Percentiles rank a stretch among this genome's conserved stretches.
These are phyloP conservation scores for Drosophila orena DNA, from an alignment of 1,140 invertebrate species.

Conservation along the genomic window DNA sequence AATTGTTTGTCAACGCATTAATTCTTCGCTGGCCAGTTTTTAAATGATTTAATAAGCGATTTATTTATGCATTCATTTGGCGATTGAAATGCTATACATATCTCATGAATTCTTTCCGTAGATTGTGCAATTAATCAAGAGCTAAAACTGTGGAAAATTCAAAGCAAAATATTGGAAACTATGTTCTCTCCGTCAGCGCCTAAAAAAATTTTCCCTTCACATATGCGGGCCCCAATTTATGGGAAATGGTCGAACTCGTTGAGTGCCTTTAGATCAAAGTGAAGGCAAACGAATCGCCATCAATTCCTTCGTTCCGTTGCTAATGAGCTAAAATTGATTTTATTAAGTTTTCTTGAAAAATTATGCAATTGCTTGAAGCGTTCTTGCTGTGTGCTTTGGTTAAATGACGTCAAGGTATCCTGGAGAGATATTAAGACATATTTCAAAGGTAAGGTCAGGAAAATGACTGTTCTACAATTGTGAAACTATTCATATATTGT, in stretches of 20 bases:
- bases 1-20: slow-evolving; percentile 74
- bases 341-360: slow-evolving; percentile 59
- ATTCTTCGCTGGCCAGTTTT: slow-evolving; percentile 46
- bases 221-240: slow-evolving; percentile 42
- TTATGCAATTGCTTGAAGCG: slow-evolving; percentile 6
- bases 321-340: slow-evolving; percentile 82
- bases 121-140: slow-evolving; percentile 70
- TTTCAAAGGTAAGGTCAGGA: not conserved
- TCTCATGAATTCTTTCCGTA: slow-evolving; percentile 10
- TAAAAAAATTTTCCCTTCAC: slow-evolving; percentile 18
- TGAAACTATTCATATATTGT: too few relatives aligned
- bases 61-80: slow-evolving; percentile 40
- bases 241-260: slow-evolving; percentile 30
- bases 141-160: slow-evolving; percentile 27
- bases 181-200: slow-evolving; percentile 51
- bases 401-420: slow-evolving; percentile 33
- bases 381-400: not conserved
- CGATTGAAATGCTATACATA: slow-evolving; percentile 50
- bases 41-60: slow-evolving; percentile 67
- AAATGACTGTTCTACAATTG: not conserved
- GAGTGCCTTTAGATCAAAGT: slow-evolving; percentile 78
- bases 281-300: slow-evolving; percentile 71
- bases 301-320: slow-evolving; percentile 65
- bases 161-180: slow-evolving; percentile 48
- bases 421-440: not conserved